Evolutionary conservation across 1,140 invertebrate species (phyloP).

Genomic region (Anastrepha ludens): DNA sequence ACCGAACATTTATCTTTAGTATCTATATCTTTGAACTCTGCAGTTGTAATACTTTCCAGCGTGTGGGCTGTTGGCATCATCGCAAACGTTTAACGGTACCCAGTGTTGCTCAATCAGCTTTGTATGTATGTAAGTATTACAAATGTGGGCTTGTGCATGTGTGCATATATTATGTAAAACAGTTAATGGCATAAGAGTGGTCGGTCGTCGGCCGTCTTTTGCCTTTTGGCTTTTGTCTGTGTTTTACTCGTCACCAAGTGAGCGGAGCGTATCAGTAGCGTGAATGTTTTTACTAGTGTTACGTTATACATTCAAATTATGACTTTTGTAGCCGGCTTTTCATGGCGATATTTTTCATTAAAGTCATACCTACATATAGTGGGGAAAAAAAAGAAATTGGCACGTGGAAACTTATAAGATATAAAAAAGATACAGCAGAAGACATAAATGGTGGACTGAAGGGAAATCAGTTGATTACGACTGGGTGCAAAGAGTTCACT

Average conservation of each 20-base stretch:
- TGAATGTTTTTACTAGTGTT: slow-evolving; percentile 22
- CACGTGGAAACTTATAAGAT: slow-evolving; percentile 26
- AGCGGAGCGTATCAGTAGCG: not conserved
- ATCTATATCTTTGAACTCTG: not conserved
- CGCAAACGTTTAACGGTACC: slow-evolving; percentile 16
- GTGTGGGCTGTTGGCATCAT: slow-evolving; percentile 26
- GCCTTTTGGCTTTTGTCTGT: not conserved
- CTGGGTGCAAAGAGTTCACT: slow-evolving; percentile 2
- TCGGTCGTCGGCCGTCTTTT: not conserved
- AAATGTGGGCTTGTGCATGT: not conserved
- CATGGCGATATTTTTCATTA: not conserved
- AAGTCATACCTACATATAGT: not conserved
- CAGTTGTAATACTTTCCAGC: not conserved
- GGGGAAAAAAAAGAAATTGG: not conserved
- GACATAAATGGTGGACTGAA: not conserved
- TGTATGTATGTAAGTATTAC: not conserved
- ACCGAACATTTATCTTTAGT: too few relatives aligned
- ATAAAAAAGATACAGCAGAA: not conserved
- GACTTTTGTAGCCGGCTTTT: slow-evolving; percentile 13
- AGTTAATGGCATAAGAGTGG: not conserved
- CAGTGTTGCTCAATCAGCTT: slow-evolving; percentile 16
- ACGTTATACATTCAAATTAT: slow-evolving; percentile 40
- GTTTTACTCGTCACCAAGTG: not conserved
- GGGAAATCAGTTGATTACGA: not conserved
- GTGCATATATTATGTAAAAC: not conserved